phyloP scores from a whole-genome alignment of 2,888 invertebrate species.

The Aricia artaxerxes region DNA sequence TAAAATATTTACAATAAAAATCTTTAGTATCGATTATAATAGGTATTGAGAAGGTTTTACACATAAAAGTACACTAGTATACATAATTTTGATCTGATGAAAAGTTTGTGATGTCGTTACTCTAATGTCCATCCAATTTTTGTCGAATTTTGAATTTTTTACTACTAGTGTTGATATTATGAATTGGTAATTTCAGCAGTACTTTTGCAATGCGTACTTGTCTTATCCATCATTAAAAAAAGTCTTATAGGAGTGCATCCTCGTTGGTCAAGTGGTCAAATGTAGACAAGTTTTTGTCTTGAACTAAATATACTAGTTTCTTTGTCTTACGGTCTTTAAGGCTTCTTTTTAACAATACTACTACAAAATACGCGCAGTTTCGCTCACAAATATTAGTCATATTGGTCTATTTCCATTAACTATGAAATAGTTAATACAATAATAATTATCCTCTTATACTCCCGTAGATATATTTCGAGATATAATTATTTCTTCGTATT shows the following conservation, averaged over 20 bases:
- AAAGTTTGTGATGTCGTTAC: too few species aligned
- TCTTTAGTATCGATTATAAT: neutral
- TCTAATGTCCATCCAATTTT: too few species aligned
- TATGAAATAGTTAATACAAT: conserved; percentile 8
- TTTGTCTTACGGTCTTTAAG: neutral
- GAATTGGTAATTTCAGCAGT: too few species aligned
- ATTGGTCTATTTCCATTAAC: neutral
- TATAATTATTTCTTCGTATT: neutral
- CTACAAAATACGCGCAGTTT: neutral
- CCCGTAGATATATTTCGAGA: neutral
- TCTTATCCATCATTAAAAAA: too few species aligned
- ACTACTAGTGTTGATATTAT: too few species aligned
- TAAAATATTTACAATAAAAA: neutral
- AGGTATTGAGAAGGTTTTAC: neutral
- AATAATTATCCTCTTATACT: neutral
- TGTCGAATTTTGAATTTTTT: too few species aligned
- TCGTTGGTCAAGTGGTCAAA: too few species aligned
- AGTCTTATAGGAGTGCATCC: too few species aligned
- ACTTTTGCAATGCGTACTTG: too few species aligned
- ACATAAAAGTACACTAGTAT: neutral
- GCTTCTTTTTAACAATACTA: neutral
- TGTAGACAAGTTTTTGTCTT: too few species aligned
- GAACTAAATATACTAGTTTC: neutral
- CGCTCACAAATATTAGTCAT: neutral
- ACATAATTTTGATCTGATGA: neutral